Conservation (phyloP, 2,888 invertebrate genomes). For the Polydrusus pterygomalis region DNA sequence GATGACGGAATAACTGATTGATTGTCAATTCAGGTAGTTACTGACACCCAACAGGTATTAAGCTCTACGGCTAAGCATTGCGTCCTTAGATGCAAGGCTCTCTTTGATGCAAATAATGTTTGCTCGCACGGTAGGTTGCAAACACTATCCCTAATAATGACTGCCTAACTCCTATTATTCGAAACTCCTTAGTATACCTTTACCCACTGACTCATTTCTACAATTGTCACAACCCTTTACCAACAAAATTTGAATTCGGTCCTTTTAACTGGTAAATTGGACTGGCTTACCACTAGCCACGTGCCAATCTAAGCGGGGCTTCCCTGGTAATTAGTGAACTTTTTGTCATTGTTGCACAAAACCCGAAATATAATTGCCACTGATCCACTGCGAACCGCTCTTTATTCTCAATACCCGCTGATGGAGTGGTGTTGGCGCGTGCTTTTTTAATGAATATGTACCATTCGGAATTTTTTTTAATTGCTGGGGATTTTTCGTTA, state of each 20-base stretch:
- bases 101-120: no score
- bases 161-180: no score
- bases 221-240: slow-evolving; percentile 36
- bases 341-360: slow-evolving; percentile 63
- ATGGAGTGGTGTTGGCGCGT: not conserved
- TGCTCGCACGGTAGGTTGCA: no score
- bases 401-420: not conserved
- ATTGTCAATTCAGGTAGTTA: no score
- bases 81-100: no score
- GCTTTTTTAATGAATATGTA: slow-evolving; percentile 14
- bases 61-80: no score
- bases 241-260: not conserved
- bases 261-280: slow-evolving; percentile 54
- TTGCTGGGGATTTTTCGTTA: not conserved
- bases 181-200: not conserved
- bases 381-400: slow-evolving; percentile 43
- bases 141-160: no score
- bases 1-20: no score
- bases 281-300: slow-evolving; percentile 59
- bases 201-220: slow-evolving; percentile 16
- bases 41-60: no score
- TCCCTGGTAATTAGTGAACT: slow-evolving; percentile 61
- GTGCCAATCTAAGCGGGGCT: slow-evolving; percentile 57
- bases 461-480: slow-evolving; percentile 1
- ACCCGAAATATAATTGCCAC: slow-evolving; percentile 60